Evolutionary conservation across 2,888 invertebrate species (phyloP).

Genomic region (Heteromurus nitidus): DNA sequence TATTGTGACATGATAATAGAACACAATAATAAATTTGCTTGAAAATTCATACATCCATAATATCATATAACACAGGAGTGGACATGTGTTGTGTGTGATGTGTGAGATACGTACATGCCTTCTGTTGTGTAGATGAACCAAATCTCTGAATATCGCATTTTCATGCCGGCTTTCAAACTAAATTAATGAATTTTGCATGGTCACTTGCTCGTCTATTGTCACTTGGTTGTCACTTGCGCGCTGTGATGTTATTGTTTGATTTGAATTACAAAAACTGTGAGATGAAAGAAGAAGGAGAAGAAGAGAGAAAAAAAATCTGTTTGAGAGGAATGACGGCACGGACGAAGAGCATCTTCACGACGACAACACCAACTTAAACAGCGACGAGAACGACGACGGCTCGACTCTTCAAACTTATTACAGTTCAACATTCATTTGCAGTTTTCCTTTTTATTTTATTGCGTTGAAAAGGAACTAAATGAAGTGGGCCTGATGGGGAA

Average conservation of each 20-base stretch:
- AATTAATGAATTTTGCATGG: constrained; percentile 60
- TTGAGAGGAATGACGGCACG: constrained; percentile 18
- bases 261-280: constrained; percentile 15
- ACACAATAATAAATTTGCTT: constrained; percentile 21
- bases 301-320: constrained; percentile 27
- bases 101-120: neutral
- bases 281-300: constrained; percentile 17
- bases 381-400: constrained; percentile 19
- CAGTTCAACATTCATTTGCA: constrained; percentile 15
- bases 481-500: constrained; percentile 32
- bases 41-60: constrained; percentile 3
- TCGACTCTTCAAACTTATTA: constrained; percentile 24
- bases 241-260: constrained; percentile 45
- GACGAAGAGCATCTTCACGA: constrained; percentile 11
- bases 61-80: neutral
- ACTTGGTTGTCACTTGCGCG: constrained; percentile 43
- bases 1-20: constrained; percentile 38
- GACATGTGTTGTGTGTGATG: neutral
- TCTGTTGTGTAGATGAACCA: constrained; percentile 41
- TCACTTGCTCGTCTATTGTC: constrained; percentile 59
- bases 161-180: constrained; percentile 50
- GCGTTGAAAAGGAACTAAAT: constrained; percentile 26
- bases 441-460: constrained; percentile 45
- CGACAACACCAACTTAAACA: neutral
- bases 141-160: constrained; percentile 45